Conservation (phyloP, 2,888 invertebrate species). For the Nymphalis c-album region DNA sequence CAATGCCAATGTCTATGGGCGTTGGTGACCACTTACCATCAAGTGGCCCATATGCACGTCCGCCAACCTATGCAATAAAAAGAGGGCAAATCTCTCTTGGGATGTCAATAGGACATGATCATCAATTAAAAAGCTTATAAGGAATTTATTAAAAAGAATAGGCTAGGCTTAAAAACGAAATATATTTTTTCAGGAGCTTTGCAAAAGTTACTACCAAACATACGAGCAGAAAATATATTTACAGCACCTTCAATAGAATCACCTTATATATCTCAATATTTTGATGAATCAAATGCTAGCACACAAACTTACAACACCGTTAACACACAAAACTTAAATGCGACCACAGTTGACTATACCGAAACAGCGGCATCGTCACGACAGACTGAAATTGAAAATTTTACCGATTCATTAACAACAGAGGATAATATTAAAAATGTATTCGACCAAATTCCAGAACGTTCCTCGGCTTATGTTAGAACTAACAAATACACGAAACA, state of each 20-base stretch:
- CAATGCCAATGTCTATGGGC: too few relatives aligned
- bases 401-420: background rate
- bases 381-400: too few relatives aligned
- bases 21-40: too few relatives aligned
- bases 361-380: background rate
- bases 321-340: background rate
- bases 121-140: too few relatives aligned
- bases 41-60: too few relatives aligned
- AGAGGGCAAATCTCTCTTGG: too few relatives aligned
- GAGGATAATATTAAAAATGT: background rate
- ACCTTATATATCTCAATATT: too few relatives aligned
- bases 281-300: background rate
- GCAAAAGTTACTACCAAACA: slow-evolving; percentile 23
- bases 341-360: background rate
- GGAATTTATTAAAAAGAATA: too few relatives aligned
- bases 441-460: background rate
- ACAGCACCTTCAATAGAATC: slow-evolving; percentile 18
- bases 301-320: background rate
- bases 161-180: too few relatives aligned
- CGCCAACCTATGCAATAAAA: too few relatives aligned
- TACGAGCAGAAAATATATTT: slow-evolving; percentile 26
- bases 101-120: too few relatives aligned
- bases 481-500: background rate
- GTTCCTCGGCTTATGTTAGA: background rate
- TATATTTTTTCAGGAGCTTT: slow-evolving; percentile 32